A percentile compares a stretch with the other conserved stretches of the same genome.
phyloP scores from a whole-genome alignment of 1,140 invertebrate genomes.

The Papilio polyxenes region DNA sequence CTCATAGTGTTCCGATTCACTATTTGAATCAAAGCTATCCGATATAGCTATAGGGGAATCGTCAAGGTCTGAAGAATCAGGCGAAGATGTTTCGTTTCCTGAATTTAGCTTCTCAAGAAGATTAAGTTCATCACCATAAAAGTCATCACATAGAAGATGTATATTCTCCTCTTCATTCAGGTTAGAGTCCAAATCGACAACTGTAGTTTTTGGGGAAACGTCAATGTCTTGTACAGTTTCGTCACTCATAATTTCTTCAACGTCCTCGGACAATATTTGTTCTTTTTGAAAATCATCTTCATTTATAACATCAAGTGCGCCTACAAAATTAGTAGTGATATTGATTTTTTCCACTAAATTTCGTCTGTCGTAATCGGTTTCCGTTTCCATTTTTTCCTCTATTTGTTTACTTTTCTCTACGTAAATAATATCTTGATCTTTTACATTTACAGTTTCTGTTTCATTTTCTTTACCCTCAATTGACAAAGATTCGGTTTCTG shows the following conservation, averaged over 20 bases:
- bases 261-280: neutral
- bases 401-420: neutral
- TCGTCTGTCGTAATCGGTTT: neutral
- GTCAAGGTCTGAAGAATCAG: conserved; percentile 61
- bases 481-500: neutral
- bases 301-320: neutral
- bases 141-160: conserved; percentile 48
- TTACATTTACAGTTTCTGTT: neutral
- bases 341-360: neutral
- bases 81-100: conserved; percentile 57
- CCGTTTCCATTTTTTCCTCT: neutral
- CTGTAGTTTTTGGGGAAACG: neutral
- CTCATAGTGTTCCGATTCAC: conserved; percentile 48
- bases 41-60: conserved; percentile 61
- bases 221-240: neutral
- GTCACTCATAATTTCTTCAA: neutral
- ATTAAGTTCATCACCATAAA: conserved; percentile 70
- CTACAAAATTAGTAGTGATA: neutral
- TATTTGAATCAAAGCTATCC: conserved; percentile 59
- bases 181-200: neutral
- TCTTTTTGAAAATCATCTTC: neutral
- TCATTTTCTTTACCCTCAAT: conserved; percentile 26
- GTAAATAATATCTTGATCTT: conserved; percentile 17
- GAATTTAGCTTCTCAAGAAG: conserved; percentile 69
- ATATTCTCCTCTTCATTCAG: conserved; percentile 37